Evolutionary conservation across 2,888 invertebrate genomes (phyloP), one percentile per base, ranked within the genome.

Genomic region (Dasysyrphus albostriatus): DNA sequence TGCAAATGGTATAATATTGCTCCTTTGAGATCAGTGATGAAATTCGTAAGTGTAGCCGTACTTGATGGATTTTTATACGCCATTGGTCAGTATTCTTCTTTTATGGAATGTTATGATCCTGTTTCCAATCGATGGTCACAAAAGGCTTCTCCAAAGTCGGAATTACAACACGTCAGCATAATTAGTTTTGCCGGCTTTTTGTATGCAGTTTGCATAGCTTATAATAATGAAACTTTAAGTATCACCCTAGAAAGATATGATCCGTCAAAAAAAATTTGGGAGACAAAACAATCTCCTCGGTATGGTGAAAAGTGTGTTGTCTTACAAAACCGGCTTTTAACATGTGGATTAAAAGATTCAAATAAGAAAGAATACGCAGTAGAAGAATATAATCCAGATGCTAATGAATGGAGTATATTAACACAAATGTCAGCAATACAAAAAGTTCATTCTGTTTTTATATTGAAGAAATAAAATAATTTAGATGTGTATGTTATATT

Each of bases 101-200:
- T 3, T 7, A 54, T 54, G 54, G 29, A 54, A 29, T 54, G 54
- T 29, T 54, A 54, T 54, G 54, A 54, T 54, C 54, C 54, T 14
- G 19, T 14, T 7, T 5, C 14, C 7, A 54, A 54, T 14, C 2
- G 0, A 14, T 54, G 54, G 54, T 29, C 54, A 0, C 6, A 3
- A 29, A 54, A 54, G 0, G 54, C 54, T 29, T 29, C 29, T 54
- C 54, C 29, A 0, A 29, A 12, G 29, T 54, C 54, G 14, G 29
- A 29, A 54, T 14, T 29, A 29, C 29, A 54, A 29, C 4, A 54
- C 7, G 14, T 54, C 3, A 29, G 7, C 7, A 29, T 54, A 14
- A 29, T 29, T 54, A 14, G 54, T 1, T 29, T 29, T 29, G 29
- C 14, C 0, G 54, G 54, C 1, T 54, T 54, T 54, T 54, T 54